Base-by-base conservation (phyloP, 2,888 invertebrate genomes). In the Ptycholaimellus sp. region DNA sequence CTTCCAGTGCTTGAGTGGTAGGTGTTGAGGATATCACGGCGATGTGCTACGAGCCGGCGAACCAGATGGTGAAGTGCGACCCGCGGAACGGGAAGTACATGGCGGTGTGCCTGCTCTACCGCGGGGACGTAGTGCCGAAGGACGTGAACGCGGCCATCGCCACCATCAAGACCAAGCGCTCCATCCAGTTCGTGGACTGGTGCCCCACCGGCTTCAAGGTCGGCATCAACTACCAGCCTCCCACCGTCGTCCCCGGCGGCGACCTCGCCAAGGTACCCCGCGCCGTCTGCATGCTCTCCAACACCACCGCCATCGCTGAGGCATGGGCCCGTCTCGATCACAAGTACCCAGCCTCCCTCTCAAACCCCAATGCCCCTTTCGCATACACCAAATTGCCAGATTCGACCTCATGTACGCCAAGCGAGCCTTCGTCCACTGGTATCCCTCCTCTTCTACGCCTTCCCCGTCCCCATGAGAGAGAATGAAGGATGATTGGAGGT, bases 51-150 rank as follows among this genome's bases (percentile, higher is more conserved):
- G 23, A 81, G 71, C 60, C 76, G 52, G 72, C 73, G 48, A 79
- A 79, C 41, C 39, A 38, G 19, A 38, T 38, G 39, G 46, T 46
- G 4, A 47, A 60, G 78, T 78, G 82, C 53, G 72, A 76, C 59
- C 74, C 70, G 74, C 68, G 75, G 3, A 55, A 59, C 42, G 58
- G 58, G 17, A 65, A 65, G 45, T 64, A 64, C 47, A 64, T 62
- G 64, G 83, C 83, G 16, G 82, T 82, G 60, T 83, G 83, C 65
- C 79, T 85, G 74, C 66, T 85, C 66, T 85, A 82, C 69, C 56
- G 82, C 54, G 83, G 83, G 42, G 83, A 85, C 61, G 82, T 83
- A 42, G 83, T 85, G 3, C 85, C 85, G 42, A 83, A 52, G 45
- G 57, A 59, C 36, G 56, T 60, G 34, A 57, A 55, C 41, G 44